These are phyloP conservation scores for human (Homo sapiens) DNA, from an alignment of 2,113 vertebrate species.

Conservation along the genomic window GRCh38 chr19:32400501-32401000, in stretches of 20 bases:
- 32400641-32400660: background rate
- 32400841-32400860: background rate
- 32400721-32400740: background rate
- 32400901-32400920: too few species aligned
- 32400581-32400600: background rate
- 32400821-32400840: background rate
- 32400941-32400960: background rate
- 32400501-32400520: too few species aligned
- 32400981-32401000: background rate
- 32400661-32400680: background rate
- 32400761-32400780: background rate
- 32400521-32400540: background rate
- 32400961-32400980: background rate
- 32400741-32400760: background rate
- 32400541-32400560: constrained; percentile 41
- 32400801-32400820: background rate
- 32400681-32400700: background rate
- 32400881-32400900: too few species aligned
- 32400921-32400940: background rate
- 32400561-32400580: background rate
- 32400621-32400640: background rate
- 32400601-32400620: background rate
- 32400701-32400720: too few species aligned
- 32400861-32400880: background rate
- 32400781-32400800: background rate